Percentiles rank a stretch among this genome's conserved stretches.
These are phyloP conservation scores for Drosophila pandora DNA, from an alignment of 1,140 invertebrate species.

Conservation along the genomic window DNA sequence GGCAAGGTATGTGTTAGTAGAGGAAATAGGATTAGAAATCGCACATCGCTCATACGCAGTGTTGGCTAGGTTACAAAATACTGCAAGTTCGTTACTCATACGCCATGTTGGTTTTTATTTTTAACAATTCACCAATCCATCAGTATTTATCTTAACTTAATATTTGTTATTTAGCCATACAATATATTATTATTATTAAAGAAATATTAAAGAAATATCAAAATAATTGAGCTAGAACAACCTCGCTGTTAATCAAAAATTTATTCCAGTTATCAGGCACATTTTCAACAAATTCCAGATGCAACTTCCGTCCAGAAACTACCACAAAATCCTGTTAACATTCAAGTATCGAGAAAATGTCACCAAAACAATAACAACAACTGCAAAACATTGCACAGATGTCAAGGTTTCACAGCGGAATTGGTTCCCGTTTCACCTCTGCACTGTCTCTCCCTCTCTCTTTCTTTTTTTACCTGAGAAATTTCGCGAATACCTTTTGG, in stretches of 20 bases:
- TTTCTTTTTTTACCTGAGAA: slow-evolving; percentile 1
- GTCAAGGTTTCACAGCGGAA: slow-evolving; percentile 33
- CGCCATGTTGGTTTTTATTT: too few relatives aligned
- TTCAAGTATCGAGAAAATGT: slow-evolving; percentile 4
- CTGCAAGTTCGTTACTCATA: too few relatives aligned
- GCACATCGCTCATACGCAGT: neutral
- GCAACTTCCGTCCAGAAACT: neutral
- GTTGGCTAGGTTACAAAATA: neutral
- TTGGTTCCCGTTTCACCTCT: slow-evolving; percentile 31
- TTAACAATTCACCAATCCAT: too few relatives aligned
- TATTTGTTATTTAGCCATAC: neutral
- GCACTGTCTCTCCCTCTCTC: slow-evolving; percentile 1
- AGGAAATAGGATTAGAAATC: neutral
- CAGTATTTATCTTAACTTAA: too few relatives aligned
- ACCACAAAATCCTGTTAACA: slow-evolving; percentile 1
- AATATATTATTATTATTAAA: too few relatives aligned
- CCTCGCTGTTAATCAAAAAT: too few relatives aligned
- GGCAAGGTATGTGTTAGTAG: neutral
- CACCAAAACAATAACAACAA: slow-evolving; percentile 17
- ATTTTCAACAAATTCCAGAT: neutral
- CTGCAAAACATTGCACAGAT: slow-evolving; percentile 23
- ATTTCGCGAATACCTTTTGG: slow-evolving; percentile 45
- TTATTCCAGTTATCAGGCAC: too few relatives aligned
- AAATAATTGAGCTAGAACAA: too few relatives aligned
- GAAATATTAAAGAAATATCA: too few relatives aligned